A percentile compares a stretch with the other conserved stretches of the same genome.
phyloP scores from a whole-genome alignment of 2,797 vertebrate genomes.

The Toxotes lorentzi region DNA sequence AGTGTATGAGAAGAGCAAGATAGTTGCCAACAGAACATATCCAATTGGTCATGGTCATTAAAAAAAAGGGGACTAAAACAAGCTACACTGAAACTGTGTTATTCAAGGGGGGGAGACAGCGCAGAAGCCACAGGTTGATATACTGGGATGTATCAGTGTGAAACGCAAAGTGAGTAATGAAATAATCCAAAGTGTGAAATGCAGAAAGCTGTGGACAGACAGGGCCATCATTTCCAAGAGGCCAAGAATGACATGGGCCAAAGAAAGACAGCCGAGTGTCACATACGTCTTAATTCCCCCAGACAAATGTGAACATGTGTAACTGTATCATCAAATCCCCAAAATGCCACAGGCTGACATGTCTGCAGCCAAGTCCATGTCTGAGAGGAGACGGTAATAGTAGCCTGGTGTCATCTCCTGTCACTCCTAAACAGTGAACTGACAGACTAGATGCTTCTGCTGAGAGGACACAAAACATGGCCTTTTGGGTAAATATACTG shows the following conservation, averaged over 20 bases:
- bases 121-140: slow-evolving; percentile 75
- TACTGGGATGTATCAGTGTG: slow-evolving; percentile 75
- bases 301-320: slow-evolving; percentile 80
- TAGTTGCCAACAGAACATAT: slow-evolving; percentile 85
- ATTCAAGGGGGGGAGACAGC: slow-evolving; percentile 45
- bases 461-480: neutral
- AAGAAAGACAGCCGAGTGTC: slow-evolving; percentile 60
- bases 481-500: slow-evolving; percentile 24
- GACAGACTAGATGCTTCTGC: slow-evolving; percentile 28
- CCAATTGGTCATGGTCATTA: slow-evolving; percentile 81
- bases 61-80: slow-evolving; percentile 79
- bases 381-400: slow-evolving; percentile 52
- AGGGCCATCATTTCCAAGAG: slow-evolving; percentile 58
- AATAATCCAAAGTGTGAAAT: slow-evolving; percentile 72
- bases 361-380: slow-evolving; percentile 41
- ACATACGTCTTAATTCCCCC: slow-evolving; percentile 69
- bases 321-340: slow-evolving; percentile 71
- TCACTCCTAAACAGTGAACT: slow-evolving; percentile 48
- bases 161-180: slow-evolving; percentile 80
- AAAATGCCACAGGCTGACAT: slow-evolving; percentile 66
- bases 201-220: slow-evolving; percentile 67
- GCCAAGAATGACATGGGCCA: slow-evolving; percentile 62
- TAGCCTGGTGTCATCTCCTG: slow-evolving; percentile 64
- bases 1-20: slow-evolving; percentile 71
- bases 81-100: slow-evolving; percentile 81